phyloP scores from a whole-genome alignment of 2,797 vertebrate species.

The Halcyon badia region DNA sequence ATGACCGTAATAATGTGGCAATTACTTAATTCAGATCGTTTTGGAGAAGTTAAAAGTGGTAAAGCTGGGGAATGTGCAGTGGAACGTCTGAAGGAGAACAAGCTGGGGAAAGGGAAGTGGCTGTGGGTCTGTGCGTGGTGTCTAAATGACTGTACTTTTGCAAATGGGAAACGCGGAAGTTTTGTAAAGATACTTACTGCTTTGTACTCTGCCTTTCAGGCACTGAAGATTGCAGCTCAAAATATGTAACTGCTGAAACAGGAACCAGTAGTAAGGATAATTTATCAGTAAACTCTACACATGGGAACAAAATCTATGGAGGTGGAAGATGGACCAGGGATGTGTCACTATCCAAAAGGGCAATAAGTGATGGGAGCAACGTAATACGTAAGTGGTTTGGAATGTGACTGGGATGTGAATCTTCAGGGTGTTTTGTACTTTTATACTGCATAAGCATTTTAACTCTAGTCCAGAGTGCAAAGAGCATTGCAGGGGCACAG shows the following conservation, averaged over 20 bases:
- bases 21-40: background rate
- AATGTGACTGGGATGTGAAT: background rate
- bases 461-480: background rate
- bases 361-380: background rate
- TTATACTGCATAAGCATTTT: background rate
- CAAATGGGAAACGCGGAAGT: background rate
- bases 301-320: background rate
- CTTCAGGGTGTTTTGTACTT: background rate
- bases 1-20: background rate
- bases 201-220: constrained; percentile 48
- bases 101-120: background rate
- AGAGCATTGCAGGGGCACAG: background rate
- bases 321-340: background rate
- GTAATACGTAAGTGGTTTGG: background rate
- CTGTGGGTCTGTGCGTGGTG: accelerated
- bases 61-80: background rate
- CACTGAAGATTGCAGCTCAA: background rate
- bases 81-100: background rate
- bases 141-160: background rate
- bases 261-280: background rate
- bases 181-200: background rate
- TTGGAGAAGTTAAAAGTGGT: background rate
- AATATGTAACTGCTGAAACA: background rate
- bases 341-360: accelerated
- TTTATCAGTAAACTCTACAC: background rate